Evolutionary conservation across 92 coral and sea anemone species (phyloP).

Genomic region (Parazoanthus swiftii): DNA sequence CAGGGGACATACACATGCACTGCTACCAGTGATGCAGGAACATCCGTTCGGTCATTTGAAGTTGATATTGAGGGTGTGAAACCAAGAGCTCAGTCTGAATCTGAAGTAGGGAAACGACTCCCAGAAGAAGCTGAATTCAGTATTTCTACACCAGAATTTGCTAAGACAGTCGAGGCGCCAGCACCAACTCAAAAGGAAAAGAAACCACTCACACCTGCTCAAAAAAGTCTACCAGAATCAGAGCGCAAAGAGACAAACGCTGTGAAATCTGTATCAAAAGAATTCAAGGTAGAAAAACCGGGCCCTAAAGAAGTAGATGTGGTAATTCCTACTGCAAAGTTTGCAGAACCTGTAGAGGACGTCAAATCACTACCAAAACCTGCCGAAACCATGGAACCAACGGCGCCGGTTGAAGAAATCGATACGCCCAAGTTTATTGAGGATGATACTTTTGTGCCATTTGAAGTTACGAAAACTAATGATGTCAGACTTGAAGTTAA

Average conservation of each 20-base stretch:
- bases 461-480: conserved; percentile 70
- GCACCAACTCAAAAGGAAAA: conserved; percentile 2
- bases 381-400: neutral
- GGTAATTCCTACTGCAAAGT: conserved; percentile 56
- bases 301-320: conserved; percentile 47
- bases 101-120: conserved; percentile 40
- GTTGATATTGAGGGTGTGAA: conserved; percentile 76
- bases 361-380: neutral
- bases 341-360: conserved; percentile 28
- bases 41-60: conserved; percentile 75
- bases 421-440: conserved; percentile 66
- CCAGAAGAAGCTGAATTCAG: conserved; percentile 33
- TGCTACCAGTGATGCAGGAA: conserved; percentile 83
- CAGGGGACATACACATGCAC: conserved; percentile 83
- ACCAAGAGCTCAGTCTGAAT: neutral
- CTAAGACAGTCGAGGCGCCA: conserved; percentile 6
- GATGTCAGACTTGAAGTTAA: conserved; percentile 82
- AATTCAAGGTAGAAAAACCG: conserved; percentile 15
- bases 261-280: neutral
- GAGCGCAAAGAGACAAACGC: conserved; percentile 5
- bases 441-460: conserved; percentile 56
- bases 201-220: conserved; percentile 11
- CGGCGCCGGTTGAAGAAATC: conserved; percentile 40
- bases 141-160: conserved; percentile 20
- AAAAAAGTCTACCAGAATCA: neutral